Conservation (phyloP, 1,140 invertebrate genomes). For the Diabrotica undecimpunctata region DNA sequence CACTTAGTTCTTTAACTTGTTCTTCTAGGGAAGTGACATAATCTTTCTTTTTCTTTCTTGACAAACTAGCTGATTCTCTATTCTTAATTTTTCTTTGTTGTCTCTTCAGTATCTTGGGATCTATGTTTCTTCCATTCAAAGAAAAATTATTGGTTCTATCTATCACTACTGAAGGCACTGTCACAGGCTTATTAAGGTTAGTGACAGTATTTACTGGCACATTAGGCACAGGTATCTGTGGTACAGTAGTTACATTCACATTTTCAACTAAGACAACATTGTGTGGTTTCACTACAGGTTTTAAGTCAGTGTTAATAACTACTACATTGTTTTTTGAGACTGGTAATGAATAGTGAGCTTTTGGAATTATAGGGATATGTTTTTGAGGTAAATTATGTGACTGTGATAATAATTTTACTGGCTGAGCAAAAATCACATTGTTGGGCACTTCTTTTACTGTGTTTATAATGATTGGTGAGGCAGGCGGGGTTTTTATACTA, state of each 20-base stretch:
- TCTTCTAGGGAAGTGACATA: conserved; percentile 77
- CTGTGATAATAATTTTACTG: conserved; percentile 22
- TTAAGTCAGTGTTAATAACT: conserved; percentile 22
- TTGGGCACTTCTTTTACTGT: neutral
- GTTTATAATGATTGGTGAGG: conserved; percentile 13
- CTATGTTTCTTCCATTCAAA: conserved; percentile 22
- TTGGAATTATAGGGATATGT: conserved; percentile 33
- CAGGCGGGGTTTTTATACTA: conserved; percentile 27
- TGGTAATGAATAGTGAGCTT: conserved; percentile 24
- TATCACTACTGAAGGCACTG: conserved; percentile 24
- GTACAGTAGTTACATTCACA: conserved; percentile 24
- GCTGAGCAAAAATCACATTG: conserved; percentile 10
- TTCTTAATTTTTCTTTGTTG: conserved; percentile 91
- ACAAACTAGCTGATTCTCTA: conserved; percentile 83
- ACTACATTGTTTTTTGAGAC: conserved; percentile 28
- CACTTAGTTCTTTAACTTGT: conserved; percentile 64
- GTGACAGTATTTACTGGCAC: conserved; percentile 17
- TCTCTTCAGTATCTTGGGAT: conserved; percentile 65
- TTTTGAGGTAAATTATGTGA: conserved; percentile 17
- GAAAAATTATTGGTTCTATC: conserved; percentile 21
- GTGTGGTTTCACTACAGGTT: conserved; percentile 5
- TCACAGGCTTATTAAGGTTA: conserved; percentile 15
- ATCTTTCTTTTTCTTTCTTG: conserved; percentile 88
- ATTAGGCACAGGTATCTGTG: conserved; percentile 10
- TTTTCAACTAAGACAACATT: conserved; percentile 40